phyloP scores from a whole-genome alignment of 2,797 vertebrate genomes.

The Gila robusta region DNA sequence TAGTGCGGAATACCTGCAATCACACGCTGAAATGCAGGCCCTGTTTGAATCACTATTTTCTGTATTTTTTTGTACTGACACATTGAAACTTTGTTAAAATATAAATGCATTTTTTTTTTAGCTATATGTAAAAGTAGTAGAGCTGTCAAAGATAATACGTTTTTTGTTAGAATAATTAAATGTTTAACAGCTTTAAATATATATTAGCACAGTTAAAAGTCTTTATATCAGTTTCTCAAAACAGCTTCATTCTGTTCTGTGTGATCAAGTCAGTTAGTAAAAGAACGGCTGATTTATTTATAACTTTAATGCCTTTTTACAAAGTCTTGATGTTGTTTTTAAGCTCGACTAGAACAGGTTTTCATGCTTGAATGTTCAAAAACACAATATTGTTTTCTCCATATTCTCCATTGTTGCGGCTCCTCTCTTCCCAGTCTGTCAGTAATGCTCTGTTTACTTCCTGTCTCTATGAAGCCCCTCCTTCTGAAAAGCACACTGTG shows the following conservation, averaged over 20 bases:
- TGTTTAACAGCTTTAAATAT: neutral
- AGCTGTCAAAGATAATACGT: neutral
- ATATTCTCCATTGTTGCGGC: too few relatives aligned
- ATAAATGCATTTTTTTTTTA: neutral
- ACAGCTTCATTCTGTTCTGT: neutral
- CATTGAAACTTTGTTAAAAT: neutral
- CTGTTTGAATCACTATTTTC: neutral
- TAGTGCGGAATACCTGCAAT: too few relatives aligned
- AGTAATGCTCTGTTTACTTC: neutral
- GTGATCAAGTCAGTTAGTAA: neutral
- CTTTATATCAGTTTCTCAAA: neutral
- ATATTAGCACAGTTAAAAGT: neutral
- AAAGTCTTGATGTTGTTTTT: neutral
- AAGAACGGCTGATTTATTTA: neutral
- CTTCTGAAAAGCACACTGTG: neutral
- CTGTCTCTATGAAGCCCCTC: neutral
- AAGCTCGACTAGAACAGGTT: neutral
- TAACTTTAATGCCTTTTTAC: neutral
- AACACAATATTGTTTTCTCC: too few relatives aligned
- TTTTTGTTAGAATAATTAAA: neutral
- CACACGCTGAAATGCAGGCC: too few relatives aligned
- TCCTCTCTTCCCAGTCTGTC: neutral
- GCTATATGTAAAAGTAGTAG: neutral
- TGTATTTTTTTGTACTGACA: neutral
- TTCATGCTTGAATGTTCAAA: neutral